Percentiles rank a stretch among this genome's conserved stretches.
Conservation (phyloP, 37 sponge, comb jelly and placozoan genomes). For the Cliona cf. orientalis region DNA sequence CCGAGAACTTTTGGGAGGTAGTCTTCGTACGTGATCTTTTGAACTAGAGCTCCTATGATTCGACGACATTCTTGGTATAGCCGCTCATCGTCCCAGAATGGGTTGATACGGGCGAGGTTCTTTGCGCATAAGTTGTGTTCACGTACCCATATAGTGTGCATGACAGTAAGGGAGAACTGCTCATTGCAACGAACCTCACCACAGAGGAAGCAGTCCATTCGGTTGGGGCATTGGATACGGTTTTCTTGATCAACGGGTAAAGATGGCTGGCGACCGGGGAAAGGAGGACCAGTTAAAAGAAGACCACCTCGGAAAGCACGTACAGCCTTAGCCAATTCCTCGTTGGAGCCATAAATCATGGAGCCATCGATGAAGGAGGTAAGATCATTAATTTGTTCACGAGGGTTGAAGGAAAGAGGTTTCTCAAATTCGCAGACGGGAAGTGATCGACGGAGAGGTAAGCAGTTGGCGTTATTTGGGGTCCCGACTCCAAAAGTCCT, state of each 20-base stretch:
- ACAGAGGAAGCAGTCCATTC: constrained; percentile 71
- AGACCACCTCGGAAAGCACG: constrained; percentile 40
- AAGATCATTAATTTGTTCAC: constrained; percentile 80
- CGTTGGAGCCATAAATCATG: constrained; percentile 76
- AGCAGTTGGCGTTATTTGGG: constrained; percentile 39
- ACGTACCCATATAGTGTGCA: constrained; percentile 96
- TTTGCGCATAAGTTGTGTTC: constrained; percentile 94
- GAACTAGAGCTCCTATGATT: constrained; percentile 85
- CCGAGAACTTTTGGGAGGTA: constrained; percentile 88
- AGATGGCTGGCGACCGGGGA: constrained; percentile 7
- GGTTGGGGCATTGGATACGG: neutral
- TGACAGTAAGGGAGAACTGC: constrained; percentile 80
- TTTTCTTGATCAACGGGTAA: constrained; percentile 26
- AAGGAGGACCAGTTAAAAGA: constrained; percentile 7
- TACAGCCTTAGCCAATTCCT: constrained; percentile 12
- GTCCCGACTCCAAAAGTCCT: constrained; percentile 36
- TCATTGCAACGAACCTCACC: constrained; percentile 94
- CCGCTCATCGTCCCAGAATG: constrained; percentile 86
- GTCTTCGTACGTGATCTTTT: constrained; percentile 86
- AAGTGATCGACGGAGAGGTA: constrained; percentile 56
- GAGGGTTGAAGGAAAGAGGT: constrained; percentile 17
- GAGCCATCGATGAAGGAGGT: constrained; percentile 82
- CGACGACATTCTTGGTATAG: constrained; percentile 84
- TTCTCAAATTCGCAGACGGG: constrained; percentile 34
- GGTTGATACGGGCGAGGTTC: constrained; percentile 64